phyloP scores from a whole-genome alignment of 2,113 vertebrate genomes.

The Myotis yumanensis region DNA sequence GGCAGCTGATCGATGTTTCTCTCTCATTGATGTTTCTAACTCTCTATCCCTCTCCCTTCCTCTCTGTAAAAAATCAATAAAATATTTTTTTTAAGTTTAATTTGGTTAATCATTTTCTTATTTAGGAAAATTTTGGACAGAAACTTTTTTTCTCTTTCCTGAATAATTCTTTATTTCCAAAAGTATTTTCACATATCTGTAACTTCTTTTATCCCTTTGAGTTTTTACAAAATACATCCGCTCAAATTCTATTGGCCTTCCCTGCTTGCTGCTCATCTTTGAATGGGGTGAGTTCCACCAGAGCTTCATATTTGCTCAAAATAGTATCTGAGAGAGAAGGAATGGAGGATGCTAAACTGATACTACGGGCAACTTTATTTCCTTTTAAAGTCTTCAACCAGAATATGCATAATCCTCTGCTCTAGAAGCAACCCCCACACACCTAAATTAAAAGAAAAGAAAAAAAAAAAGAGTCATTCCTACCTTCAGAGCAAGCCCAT shows the following conservation, averaged over 20 bases:
- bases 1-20: no score
- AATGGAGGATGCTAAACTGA: not conserved
- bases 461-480: not conserved
- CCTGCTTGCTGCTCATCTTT: not conserved
- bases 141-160: slow-evolving; percentile 1
- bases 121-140: not conserved
- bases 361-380: not conserved
- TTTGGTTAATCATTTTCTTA: not conserved
- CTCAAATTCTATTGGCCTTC: not conserved
- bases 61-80: no score
- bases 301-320: not conserved
- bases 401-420: not conserved
- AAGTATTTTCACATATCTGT: not conserved
- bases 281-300: not conserved
- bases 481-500: not conserved
- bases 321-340: not conserved
- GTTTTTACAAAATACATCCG: not conserved
- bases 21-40: no score
- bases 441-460: not conserved
- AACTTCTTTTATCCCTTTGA: not conserved
- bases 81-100: not conserved
- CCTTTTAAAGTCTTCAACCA: not conserved
- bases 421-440: not conserved
- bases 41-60: no score
- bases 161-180: not conserved